Evolutionary conservation across 2,888 invertebrate genomes (phyloP).

Genomic region (Platynereis dumerilii): DNA sequence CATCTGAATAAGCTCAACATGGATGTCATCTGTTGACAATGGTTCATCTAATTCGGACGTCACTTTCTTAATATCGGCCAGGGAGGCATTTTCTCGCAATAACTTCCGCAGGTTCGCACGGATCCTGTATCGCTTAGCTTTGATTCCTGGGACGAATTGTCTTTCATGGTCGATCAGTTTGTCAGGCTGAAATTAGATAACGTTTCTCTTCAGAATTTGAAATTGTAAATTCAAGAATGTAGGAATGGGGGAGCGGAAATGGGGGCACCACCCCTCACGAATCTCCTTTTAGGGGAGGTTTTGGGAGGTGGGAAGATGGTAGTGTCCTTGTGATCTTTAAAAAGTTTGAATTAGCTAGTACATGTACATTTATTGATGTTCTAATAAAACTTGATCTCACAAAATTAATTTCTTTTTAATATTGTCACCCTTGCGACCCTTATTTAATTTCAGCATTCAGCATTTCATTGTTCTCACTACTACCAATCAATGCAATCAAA

Average conservation of each 20-base stretch:
- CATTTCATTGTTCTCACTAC: too few species aligned
- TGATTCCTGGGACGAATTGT: constrained; percentile 1
- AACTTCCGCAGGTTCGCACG: not conserved
- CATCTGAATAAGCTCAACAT: constrained; percentile 7
- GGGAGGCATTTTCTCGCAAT: not conserved
- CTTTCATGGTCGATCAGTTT: constrained; percentile 10
- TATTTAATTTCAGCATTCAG: too few species aligned
- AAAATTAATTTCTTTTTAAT: not conserved
- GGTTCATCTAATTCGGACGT: constrained; percentile 5
- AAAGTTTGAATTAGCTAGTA: not conserved
- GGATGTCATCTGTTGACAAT: constrained; percentile 9
- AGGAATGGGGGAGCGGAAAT: too few species aligned
- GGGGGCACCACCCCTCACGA: too few species aligned
- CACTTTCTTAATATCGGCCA: constrained; percentile 6
- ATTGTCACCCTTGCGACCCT: not conserved
- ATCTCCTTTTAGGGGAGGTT: too few species aligned
- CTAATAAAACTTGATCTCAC: not conserved
- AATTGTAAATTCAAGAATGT: too few species aligned
- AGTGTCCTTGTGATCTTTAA: not conserved
- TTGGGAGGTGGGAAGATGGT: not conserved
- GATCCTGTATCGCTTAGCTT: not conserved
- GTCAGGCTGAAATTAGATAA: not conserved
- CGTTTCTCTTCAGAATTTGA: too few species aligned
- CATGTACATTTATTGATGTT: not conserved
- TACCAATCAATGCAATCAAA: too few species aligned